These are phyloP conservation scores for Megaustenia siamemsis DNA, from an alignment of 2,888 invertebrate genomes.

Conservation along the genomic window DNA sequence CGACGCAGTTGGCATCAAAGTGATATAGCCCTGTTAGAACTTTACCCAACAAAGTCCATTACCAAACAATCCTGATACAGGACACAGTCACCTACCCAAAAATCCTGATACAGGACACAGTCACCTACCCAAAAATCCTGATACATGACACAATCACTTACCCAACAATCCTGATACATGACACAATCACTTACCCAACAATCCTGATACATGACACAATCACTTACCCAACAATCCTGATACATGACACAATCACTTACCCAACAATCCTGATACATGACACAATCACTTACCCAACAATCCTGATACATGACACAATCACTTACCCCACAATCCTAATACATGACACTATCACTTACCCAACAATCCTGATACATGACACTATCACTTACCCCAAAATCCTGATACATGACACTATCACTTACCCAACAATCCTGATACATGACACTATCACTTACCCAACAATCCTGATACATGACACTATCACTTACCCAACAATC, in stretches of 20 bases:
- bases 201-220: background rate
- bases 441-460: background rate
- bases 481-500: no score
- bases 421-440: slow-evolving; percentile 81
- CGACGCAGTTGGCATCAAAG: no score
- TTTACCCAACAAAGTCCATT: no score
- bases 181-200: background rate
- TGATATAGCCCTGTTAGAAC: no score
- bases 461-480: background rate
- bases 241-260: slow-evolving; percentile 78
- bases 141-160: slow-evolving; percentile 89
- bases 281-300: slow-evolving; percentile 82
- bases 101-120: no score
- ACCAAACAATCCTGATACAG: no score
- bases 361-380: no score
- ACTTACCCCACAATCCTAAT: no score
- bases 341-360: no score
- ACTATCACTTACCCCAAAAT: slow-evolving; percentile 85
- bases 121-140: slow-evolving; percentile 87
- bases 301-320: no score
- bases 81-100: no score
- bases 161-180: slow-evolving; percentile 23
- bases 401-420: slow-evolving; percentile 93
- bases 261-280: slow-evolving; percentile 90
- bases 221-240: slow-evolving; percentile 85